These are phyloP conservation scores for Nephrotoma appendiculata DNA, from an alignment of 2,888 invertebrate genomes.

Conservation along the genomic window DNA sequence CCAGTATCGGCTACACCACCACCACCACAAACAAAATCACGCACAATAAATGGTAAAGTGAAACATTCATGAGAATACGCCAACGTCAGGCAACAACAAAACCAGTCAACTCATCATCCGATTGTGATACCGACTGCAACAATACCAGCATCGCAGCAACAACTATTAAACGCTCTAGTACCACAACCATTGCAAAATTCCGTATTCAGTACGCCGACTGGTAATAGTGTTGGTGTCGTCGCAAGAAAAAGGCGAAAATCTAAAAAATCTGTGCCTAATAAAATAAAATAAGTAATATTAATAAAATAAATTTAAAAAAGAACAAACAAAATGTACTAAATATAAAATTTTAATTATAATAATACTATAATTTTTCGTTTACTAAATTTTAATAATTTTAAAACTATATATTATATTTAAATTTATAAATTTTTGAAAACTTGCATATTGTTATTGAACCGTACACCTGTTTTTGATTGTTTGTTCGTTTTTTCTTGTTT, in stretches of 20 bases:
- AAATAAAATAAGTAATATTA: conserved; percentile 10
- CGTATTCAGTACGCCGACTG: not conserved
- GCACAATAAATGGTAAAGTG: conserved; percentile 27
- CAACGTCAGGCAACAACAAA: conserved; percentile 18
- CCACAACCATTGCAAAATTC: not conserved
- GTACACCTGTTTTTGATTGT: not conserved
- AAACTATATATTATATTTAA: not conserved
- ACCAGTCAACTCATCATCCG: conserved; percentile 9
- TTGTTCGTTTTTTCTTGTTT: not conserved
- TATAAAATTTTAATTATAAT: not conserved
- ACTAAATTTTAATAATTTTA: not conserved
- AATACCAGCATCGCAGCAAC: conserved; percentile 4
- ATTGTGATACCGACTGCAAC: conserved; percentile 5
- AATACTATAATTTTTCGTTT: not conserved
- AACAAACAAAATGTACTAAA: not conserved
- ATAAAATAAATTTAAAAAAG: not conserved
- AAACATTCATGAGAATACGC: conserved; percentile 35
- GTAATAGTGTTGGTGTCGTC: conserved; percentile 5
- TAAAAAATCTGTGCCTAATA: conserved; percentile 15
- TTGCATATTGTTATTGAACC: not conserved
- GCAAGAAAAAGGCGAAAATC: conserved; percentile 12
- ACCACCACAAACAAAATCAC: conserved; percentile 2
- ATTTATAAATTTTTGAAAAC: not conserved
- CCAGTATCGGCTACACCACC: conserved; percentile 14
- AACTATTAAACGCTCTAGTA: conserved; percentile 5